Conservation (phyloP, 2,888 invertebrate genomes). For the Volucella inflata region DNA sequence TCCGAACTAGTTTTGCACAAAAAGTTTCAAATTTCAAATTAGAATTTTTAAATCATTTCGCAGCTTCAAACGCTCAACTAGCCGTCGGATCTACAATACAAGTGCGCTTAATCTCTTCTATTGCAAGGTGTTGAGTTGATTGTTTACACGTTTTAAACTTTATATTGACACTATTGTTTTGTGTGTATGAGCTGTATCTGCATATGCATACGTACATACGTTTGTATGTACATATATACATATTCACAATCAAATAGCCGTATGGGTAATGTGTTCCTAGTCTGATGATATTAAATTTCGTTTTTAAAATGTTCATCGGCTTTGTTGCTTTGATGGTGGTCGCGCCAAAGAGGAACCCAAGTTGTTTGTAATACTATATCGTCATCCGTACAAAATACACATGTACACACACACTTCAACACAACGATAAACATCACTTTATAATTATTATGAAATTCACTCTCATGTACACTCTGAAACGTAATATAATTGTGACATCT, state of each 20-base stretch:
- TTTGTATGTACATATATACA: too few relatives aligned
- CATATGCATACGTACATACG: too few relatives aligned
- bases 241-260: too few relatives aligned
- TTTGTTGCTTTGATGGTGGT: slow-evolving; percentile 67
- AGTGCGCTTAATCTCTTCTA: slow-evolving; percentile 37
- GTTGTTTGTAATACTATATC: slow-evolving; percentile 58
- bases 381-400: slow-evolving; percentile 24
- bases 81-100: slow-evolving; percentile 20
- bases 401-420: background rate
- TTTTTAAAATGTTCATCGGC: slow-evolving; percentile 60
- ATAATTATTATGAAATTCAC: slow-evolving; percentile 16
- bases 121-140: slow-evolving; percentile 54
- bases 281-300: slow-evolving; percentile 53
- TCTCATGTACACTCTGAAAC: background rate
- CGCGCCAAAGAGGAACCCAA: slow-evolving; percentile 49
- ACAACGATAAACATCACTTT: slow-evolving; percentile 30
- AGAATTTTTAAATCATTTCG: slow-evolving; percentile 50
- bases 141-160: slow-evolving; percentile 53
- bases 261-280: slow-evolving; percentile 32
- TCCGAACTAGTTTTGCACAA: background rate
- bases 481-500: slow-evolving; percentile 38
- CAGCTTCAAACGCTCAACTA: slow-evolving; percentile 4
- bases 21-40: slow-evolving; percentile 58
- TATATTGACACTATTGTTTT: background rate
- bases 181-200: background rate